These are phyloP conservation scores for Anthophora plumipes DNA, from an alignment of 2,888 invertebrate species.

Conservation along the genomic window DNA sequence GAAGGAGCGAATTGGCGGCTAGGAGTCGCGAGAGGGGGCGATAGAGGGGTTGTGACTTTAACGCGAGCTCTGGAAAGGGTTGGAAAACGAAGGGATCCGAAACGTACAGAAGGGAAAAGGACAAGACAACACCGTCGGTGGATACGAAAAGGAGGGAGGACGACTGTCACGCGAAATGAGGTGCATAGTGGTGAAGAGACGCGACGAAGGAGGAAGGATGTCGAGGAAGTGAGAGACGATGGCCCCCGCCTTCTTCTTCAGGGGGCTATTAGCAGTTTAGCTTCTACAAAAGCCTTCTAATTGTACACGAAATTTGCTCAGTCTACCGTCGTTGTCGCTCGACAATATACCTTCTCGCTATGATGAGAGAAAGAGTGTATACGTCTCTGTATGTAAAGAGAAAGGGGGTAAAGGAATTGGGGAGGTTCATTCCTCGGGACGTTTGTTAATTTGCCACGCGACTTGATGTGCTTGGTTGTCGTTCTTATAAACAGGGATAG, in stretches of 20 bases:
- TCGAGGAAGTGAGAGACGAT: slow-evolving; percentile 54
- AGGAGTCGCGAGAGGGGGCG: slow-evolving; percentile 44
- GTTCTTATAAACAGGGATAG: slow-evolving; percentile 64
- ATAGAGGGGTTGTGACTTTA: slow-evolving; percentile 39
- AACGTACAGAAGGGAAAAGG: slow-evolving; percentile 29
- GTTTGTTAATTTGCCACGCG: slow-evolving; percentile 78
- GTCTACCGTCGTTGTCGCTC: slow-evolving; percentile 68
- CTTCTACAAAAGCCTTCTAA: slow-evolving; percentile 80
- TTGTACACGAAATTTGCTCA: slow-evolving; percentile 80
- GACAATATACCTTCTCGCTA: slow-evolving; percentile 72
- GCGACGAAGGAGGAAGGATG: slow-evolving; percentile 54
- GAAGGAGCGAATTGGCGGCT: slow-evolving; percentile 64
- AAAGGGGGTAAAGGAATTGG: slow-evolving; percentile 47
- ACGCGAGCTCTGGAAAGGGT: slow-evolving; percentile 62
- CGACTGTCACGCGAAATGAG: slow-evolving; percentile 80
- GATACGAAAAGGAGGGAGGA: slow-evolving; percentile 65
- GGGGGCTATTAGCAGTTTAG: slow-evolving; percentile 80
- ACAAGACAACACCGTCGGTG: slow-evolving; percentile 37
- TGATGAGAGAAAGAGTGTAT: slow-evolving; percentile 57
- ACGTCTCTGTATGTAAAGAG: slow-evolving; percentile 27
- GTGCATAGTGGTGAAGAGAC: slow-evolving; percentile 61
- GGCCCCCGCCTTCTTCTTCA: slow-evolving; percentile 63
- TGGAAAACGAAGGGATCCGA: slow-evolving; percentile 50
- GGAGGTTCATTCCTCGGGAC: slow-evolving; percentile 70
- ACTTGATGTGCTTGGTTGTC: slow-evolving; percentile 70